Base-by-base conservation (phyloP, 2,113 vertebrate species). In the Salvelinus sp. region DNA sequence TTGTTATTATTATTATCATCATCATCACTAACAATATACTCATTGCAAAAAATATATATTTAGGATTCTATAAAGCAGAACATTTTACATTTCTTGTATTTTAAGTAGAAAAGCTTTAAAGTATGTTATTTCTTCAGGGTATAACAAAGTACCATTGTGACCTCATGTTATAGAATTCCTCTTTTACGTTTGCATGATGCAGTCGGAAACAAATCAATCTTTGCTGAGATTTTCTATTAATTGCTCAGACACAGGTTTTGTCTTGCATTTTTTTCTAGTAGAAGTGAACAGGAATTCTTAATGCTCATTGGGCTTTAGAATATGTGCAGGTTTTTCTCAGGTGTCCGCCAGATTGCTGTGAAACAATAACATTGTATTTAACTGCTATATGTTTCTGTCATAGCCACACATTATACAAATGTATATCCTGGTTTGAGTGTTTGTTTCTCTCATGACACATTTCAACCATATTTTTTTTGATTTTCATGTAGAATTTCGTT, bases 21-120 rank as follows among this genome's bases (percentile, higher is more conserved):
- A 81, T 85, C 87, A 88, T 87, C 81, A 82, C 86, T 83, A 86
- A 87, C 73, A 82, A 85, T 83, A 75, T 78, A 85, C 79, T 86
- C 79, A 72, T 65, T 85, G 85, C 83, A 90, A 63, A 74, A 74
- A 86, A 83, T 84, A 85, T 92, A 91, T 91, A 92, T 92, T 90
- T 88, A 90, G 86, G 90, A 85, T 88, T 91, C 83, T 90, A 88
- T 91, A 78, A 87, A 82, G 83, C 71, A 83, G 74, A 66, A 78
- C 80, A 88, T 80, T 83, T 88, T 82, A 79, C 88, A 87, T 88
- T 90, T 88, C 47, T 62, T 91, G 85, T 91, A 93, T 92, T 92
- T 91, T 89, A 90, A 92, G 90, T 81, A 88, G 78, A 87, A 88
- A 84, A 89, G 83, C 88, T 90, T 92, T 90, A 91, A 88, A 83